Evolutionary conservation across 2,888 invertebrate species (phyloP).

Genomic region (Acleris laterana): DNA sequence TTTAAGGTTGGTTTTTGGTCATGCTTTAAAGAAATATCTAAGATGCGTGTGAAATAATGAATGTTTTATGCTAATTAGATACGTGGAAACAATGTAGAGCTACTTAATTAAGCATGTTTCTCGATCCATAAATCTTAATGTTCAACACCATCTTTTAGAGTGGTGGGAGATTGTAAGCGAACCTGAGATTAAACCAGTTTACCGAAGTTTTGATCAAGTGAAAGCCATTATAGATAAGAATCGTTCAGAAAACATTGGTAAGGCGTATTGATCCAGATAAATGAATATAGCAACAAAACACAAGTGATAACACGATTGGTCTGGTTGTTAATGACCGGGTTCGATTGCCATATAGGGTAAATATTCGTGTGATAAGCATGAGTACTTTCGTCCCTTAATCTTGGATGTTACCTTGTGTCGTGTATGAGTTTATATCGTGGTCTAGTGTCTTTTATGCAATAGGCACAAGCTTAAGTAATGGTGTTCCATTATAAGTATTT

Average conservation of each 20-base stretch:
- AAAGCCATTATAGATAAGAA: slow-evolving; percentile 62
- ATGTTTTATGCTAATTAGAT: slow-evolving; percentile 57
- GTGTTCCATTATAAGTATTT: too few species aligned
- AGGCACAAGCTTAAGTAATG: too few species aligned
- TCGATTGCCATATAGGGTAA: too few species aligned
- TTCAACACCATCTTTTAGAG: slow-evolving; percentile 56
- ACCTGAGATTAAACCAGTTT: slow-evolving; percentile 32
- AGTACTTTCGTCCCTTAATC: too few species aligned
- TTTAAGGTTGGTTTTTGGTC: background rate
- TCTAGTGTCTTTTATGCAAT: too few species aligned
- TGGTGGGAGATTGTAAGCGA: slow-evolving; percentile 40
- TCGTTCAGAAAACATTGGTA: slow-evolving; percentile 38
- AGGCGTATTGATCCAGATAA: slow-evolving; percentile 21
- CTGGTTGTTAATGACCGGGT: too few species aligned
- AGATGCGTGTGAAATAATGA: slow-evolving; percentile 57
- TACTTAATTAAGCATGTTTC: slow-evolving; percentile 77
- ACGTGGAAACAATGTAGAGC: slow-evolving; percentile 65
- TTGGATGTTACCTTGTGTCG: too few species aligned
- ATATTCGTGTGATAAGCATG: too few species aligned
- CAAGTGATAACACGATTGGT: background rate
- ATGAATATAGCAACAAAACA: background rate
- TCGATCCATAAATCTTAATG: slow-evolving; percentile 78
- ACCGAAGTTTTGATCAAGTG: slow-evolving; percentile 55
- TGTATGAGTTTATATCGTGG: too few species aligned
- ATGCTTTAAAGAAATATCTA: slow-evolving; percentile 31